A percentile compares a stretch with the other conserved stretches of the same genome.
Conservation (phyloP, 2,888 invertebrate species). For the Cactoblastis cactorum region DNA sequence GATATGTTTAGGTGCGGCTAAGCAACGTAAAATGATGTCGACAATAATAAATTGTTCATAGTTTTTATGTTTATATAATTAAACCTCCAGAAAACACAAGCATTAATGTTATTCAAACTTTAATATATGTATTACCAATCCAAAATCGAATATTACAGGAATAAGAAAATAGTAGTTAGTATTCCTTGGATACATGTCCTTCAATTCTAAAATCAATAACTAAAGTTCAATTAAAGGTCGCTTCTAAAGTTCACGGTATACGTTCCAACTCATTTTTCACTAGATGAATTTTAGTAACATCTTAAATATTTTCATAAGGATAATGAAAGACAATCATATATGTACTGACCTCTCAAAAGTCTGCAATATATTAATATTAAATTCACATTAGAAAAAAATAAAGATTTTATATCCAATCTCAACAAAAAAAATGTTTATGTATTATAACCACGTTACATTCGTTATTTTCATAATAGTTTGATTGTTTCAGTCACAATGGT, state of each 20-base stretch:
- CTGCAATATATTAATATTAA: too few species aligned
- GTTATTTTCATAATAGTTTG: constrained; percentile 28
- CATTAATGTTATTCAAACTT: too few species aligned
- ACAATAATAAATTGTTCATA: too few species aligned
- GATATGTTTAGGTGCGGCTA: constrained; percentile 24
- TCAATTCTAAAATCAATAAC: constrained; percentile 3
- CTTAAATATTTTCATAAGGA: background rate
- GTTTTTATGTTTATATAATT: too few species aligned
- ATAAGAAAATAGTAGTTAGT: background rate
- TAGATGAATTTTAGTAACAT: background rate
- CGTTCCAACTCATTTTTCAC: background rate
- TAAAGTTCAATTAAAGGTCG: background rate
- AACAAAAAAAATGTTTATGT: too few species aligned
- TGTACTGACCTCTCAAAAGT: too few species aligned
- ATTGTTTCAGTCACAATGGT: constrained; percentile 85
- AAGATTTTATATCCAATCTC: too few species aligned
- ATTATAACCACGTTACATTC: too few species aligned
- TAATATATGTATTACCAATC: too few species aligned
- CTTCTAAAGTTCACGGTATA: background rate
- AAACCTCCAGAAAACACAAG: too few species aligned
- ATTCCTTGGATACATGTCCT: background rate
- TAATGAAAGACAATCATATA: too few species aligned
- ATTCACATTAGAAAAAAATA: too few species aligned
- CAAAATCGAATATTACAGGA: background rate
- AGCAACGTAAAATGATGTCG: background rate